Percentiles rank a stretch among this genome's conserved stretches.
Evolutionary conservation across 2,113 vertebrate species (phyloP).

Genomic region (Meleagris gallopavo): DNA sequence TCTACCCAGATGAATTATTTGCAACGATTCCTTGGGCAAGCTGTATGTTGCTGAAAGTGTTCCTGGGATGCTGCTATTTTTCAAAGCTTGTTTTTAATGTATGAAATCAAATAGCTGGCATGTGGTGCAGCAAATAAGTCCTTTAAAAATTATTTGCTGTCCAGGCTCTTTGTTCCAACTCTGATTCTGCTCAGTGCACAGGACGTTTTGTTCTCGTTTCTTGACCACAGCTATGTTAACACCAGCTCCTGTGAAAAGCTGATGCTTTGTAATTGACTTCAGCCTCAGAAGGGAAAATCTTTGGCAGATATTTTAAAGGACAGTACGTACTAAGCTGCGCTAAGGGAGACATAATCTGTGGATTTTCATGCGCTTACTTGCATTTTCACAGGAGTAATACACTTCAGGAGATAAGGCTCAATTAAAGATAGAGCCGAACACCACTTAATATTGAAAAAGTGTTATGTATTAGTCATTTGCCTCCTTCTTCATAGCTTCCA

Average conservation of each 20-base stretch:
- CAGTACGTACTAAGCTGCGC: background rate
- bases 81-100: constrained; percentile 12
- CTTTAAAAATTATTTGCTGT: constrained; percentile 39
- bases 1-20: constrained; percentile 16
- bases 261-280: background rate
- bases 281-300: background rate
- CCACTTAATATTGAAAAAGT: background rate
- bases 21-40: constrained; percentile 13
- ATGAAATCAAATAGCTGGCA: constrained; percentile 4
- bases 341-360: background rate
- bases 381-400: background rate
- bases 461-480: background rate
- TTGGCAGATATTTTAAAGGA: background rate
- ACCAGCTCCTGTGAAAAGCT: background rate
- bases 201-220: constrained; percentile 45
- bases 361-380: background rate
- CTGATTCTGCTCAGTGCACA: constrained; percentile 31
- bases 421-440: background rate
- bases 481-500: background rate
- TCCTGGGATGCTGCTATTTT: constrained; percentile 5
- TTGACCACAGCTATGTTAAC: background rate
- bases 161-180: background rate
- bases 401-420: background rate
- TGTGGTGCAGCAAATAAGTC: background rate
- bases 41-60: background rate